phyloP scores from a whole-genome alignment of 2,888 invertebrate genomes.

The Smittia sp. region DNA sequence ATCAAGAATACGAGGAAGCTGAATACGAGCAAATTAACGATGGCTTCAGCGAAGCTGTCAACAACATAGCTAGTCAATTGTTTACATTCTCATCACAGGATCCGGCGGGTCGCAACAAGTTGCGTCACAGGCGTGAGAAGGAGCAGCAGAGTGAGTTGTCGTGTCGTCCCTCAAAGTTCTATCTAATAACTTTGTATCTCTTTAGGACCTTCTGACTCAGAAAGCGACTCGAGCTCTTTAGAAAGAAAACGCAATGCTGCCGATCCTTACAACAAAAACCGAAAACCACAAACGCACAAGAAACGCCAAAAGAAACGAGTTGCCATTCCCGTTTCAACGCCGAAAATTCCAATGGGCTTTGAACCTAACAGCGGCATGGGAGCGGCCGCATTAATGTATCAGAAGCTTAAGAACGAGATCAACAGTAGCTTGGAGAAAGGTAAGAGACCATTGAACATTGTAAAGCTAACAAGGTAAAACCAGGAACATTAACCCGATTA shows the following conservation, averaged over 20 bases:
- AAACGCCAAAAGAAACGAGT: slow-evolving; percentile 67
- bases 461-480: slow-evolving; percentile 29
- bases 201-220: slow-evolving; percentile 80
- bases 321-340: slow-evolving; percentile 83
- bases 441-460: background rate
- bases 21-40: slow-evolving; percentile 68
- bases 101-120: slow-evolving; percentile 47
- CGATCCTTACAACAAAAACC: slow-evolving; percentile 62
- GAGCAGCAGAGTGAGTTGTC: slow-evolving; percentile 61
- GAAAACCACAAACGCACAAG: slow-evolving; percentile 67
- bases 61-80: slow-evolving; percentile 41
- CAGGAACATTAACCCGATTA: slow-evolving; percentile 14
- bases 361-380: slow-evolving; percentile 47
- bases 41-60: slow-evolving; percentile 60
- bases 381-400: slow-evolving; percentile 54
- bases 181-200: background rate
- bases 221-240: slow-evolving; percentile 69
- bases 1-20: slow-evolving; percentile 64
- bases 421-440: slow-evolving; percentile 49
- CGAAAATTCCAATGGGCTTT: slow-evolving; percentile 70
- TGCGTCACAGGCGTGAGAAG: slow-evolving; percentile 63
- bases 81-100: slow-evolving; percentile 42
- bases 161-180: too few relatives aligned
- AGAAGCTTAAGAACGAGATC: slow-evolving; percentile 50
- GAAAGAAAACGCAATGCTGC: slow-evolving; percentile 55